Evolutionary conservation across 2,113 vertebrate species (phyloP), one percentile per base, ranked within the genome.

Genomic region (Boulengerochromis microlepis): DNA sequence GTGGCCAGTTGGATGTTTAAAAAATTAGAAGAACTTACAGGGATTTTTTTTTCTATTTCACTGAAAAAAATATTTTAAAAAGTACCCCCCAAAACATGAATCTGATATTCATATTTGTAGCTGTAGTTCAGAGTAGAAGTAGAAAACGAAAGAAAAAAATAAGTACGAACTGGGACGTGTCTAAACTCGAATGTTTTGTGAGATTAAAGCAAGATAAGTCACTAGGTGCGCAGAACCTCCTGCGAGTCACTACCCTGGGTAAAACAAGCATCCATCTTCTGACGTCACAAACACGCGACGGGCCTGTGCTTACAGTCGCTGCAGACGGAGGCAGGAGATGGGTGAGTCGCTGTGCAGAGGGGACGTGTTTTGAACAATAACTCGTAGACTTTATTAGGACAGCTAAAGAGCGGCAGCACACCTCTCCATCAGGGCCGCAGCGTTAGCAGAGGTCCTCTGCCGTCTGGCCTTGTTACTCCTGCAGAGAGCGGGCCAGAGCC

Each of bases 281-380:
- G 22, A 90, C 93, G 90, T 93, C 87, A 94, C 81, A 3, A 3
- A 1, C 3, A 6, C 81, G 95, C 95, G 94, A 94, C 95, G n/a
- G 90, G 89, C 92, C 86, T 91, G 52, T 33, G 40, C 47, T 47
- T 80, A 9, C 50, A 47, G 88, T 35, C n/a, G 33, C 42, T 69
- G 66, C 81, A 80, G 66, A 22, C 59, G 53, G 10, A 35, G 38
- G 74, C 84, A 85, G 83, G 82, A 89, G 6, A 87, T 91, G 90
- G 83, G 93, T 87, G 87, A 93, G 86, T 92, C 18, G 22, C 66
- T 10, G 82, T 47, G 3, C 22, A 2, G n/a, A 66, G 69, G 29
- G 29, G 40, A 31, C 83, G n/a, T 50, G 80, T 45, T 80, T 15
- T 82, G 3, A 56, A 45, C n/a, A 40, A 4, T 31, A 16, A 26